Conservation (phyloP, 1,140 invertebrate genomes). For the Tribolium castaneum region DNA sequence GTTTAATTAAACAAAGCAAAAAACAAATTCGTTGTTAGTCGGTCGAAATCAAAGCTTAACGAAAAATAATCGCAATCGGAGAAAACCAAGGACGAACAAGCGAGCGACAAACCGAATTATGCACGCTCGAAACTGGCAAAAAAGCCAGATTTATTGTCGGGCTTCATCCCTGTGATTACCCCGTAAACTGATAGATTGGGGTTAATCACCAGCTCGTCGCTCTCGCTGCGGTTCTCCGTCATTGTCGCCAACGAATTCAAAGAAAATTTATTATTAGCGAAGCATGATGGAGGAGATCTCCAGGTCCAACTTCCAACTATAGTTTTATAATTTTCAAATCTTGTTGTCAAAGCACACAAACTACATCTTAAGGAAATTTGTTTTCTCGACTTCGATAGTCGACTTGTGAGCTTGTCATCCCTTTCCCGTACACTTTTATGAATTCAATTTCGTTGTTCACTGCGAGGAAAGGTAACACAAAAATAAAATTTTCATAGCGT, state of each 20-base stretch:
- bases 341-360: neutral
- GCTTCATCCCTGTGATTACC: constrained; percentile 45
- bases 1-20: constrained; percentile 35
- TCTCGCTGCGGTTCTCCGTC: constrained; percentile 21
- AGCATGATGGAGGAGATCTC: neutral
- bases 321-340: neutral
- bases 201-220: constrained; percentile 46
- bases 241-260: constrained; percentile 36
- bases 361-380: constrained; percentile 18
- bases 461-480: neutral
- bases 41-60: constrained; percentile 2
- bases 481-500: constrained; percentile 8
- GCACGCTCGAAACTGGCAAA: constrained; percentile 18
- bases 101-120: constrained; percentile 10
- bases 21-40: constrained; percentile 6
- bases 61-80: constrained; percentile 10
- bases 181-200: constrained; percentile 51
- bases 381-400: neutral
- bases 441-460: constrained; percentile 6
- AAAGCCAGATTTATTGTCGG: constrained; percentile 44
- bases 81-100: no score
- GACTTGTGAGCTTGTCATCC: neutral
- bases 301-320: neutral
- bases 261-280: constrained; percentile 47
- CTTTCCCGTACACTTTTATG: constrained; percentile 7